Evolutionary conservation across 1,140 invertebrate genomes (phyloP).

Genomic region (Cotesia chilonis): DNA sequence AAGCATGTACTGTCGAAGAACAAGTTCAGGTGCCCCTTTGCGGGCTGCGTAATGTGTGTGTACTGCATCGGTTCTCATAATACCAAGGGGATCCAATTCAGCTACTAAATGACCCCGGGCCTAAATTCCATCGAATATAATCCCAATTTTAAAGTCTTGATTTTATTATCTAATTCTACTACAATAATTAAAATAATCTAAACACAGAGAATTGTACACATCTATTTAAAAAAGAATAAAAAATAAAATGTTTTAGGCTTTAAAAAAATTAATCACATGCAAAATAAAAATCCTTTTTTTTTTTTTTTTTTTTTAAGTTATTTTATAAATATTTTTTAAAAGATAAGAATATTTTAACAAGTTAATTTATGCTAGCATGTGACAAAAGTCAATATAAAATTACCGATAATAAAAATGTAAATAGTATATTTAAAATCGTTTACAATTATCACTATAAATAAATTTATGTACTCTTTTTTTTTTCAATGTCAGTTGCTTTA

Average conservation of each 20-base stretch:
- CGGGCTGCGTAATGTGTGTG: conserved; percentile 69
- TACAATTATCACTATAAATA: background rate
- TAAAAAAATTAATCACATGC: background rate
- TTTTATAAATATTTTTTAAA: conserved; percentile 1
- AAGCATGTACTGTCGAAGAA: conserved; percentile 74
- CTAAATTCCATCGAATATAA: conserved; percentile 64
- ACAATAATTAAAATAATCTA: conserved; percentile 35
- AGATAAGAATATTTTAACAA: background rate
- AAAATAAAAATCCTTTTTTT: too few species aligned
- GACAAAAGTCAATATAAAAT: too few species aligned
- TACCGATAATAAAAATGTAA: conserved; percentile 9
- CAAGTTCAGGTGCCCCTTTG: conserved; percentile 71
- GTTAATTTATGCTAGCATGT: too few species aligned
- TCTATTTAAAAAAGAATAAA: background rate
- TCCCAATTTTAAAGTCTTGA: conserved; percentile 44
- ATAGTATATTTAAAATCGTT: background rate
- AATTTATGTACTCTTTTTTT: background rate
- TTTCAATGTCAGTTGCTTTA: conserved; percentile 8
- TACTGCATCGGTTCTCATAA: conserved; percentile 73
- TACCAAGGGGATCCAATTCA: conserved; percentile 92
- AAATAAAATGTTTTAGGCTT: background rate
- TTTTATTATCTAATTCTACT: conserved; percentile 10
- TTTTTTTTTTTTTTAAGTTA: too few species aligned
- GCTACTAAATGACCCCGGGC: conserved; percentile 95
- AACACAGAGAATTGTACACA: background rate